Evolutionary conservation across 2,113 vertebrate genomes (phyloP), one percentile per base, ranked within the genome.

Genomic region (Promerops cafer): DNA sequence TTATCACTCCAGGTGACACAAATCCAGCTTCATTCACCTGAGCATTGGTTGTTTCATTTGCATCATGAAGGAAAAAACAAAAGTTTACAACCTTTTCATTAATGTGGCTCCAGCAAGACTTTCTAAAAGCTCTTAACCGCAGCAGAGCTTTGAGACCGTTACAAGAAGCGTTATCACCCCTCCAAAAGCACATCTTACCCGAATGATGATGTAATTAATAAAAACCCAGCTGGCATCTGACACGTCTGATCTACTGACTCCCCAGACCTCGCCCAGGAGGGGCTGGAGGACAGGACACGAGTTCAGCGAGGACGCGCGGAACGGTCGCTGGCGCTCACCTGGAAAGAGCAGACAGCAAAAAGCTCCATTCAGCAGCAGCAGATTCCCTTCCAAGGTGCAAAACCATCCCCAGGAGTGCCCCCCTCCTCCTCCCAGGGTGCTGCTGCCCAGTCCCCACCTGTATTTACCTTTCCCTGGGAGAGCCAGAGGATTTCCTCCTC

Each of bases 291-390:
- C 77, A 84, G 72, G 44, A 37, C 14, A 1, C 0, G 0, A 37
- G 88, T 12, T 91, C 82, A 61, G 4, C 21, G 1, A 81, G 52
- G 69, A 92, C 1, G 0, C 42, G 59, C 39, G 59, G 66, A 91
- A 96, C 93, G 79, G 94, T 84, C 93, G 64, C 19, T 6, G 16
- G 75, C 64, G 5, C 85, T 92, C 90, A 94, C 92, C 93, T 96
- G 76, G 94, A 94, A 94, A 85, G 70, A 42, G 22, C 0, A 72
- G 59, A 50, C 20, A 50, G 61, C 44, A 35, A 17, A 85, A 49
- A 89, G 40, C 61, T 22, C 78, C 68, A 30, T 49, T 24, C 70
- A 76, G 44, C 63, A 71, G 65, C 10, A 37, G 10, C 6, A 37
- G 10, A 47, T n/a, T 35, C n/a, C 75, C 71, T 49, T 65, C 42